Evolutionary conservation across 2,888 invertebrate genomes (phyloP).

Genomic region (Drosophila pseudotalamancana): DNA sequence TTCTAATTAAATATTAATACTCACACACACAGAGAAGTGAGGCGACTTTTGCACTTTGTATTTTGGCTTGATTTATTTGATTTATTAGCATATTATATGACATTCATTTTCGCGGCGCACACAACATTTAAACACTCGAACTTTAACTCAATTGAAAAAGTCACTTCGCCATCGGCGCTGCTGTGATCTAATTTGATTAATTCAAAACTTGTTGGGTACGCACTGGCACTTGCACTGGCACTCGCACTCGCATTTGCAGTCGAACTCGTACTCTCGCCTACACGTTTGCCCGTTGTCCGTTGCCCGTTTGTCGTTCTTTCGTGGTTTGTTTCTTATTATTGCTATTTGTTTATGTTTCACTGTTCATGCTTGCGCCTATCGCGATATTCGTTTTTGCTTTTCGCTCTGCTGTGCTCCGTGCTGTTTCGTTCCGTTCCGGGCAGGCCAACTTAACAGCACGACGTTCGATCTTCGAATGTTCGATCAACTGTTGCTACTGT

Average conservation of each 20-base stretch:
- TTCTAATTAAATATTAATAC: constrained; percentile 40
- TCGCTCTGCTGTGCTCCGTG: constrained; percentile 30
- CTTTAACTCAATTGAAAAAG: constrained; percentile 44
- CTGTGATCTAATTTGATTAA: constrained; percentile 74
- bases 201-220: constrained; percentile 68
- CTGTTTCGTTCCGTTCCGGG: constrained; percentile 48
- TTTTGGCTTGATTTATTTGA: constrained; percentile 54
- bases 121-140: constrained; percentile 20
- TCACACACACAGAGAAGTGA: not conserved
- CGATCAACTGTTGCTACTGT: constrained; percentile 64
- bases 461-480: constrained; percentile 72
- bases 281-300: constrained; percentile 31
- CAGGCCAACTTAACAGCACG: constrained; percentile 70
- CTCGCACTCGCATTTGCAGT: constrained; percentile 35
- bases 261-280: constrained; percentile 35
- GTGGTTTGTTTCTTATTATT: constrained; percentile 48
- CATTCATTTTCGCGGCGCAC: constrained; percentile 44
- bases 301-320: constrained; percentile 21
- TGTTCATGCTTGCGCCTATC: constrained; percentile 31
- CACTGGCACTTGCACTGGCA: constrained; percentile 43
- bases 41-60: constrained; percentile 65
- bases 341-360: constrained; percentile 56
- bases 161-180: constrained; percentile 49
- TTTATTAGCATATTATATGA: constrained; percentile 69
- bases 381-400: constrained; percentile 34